These are phyloP conservation scores for Ips typographus DNA, from an alignment of 1,140 invertebrate species.

Conservation along the genomic window DNA sequence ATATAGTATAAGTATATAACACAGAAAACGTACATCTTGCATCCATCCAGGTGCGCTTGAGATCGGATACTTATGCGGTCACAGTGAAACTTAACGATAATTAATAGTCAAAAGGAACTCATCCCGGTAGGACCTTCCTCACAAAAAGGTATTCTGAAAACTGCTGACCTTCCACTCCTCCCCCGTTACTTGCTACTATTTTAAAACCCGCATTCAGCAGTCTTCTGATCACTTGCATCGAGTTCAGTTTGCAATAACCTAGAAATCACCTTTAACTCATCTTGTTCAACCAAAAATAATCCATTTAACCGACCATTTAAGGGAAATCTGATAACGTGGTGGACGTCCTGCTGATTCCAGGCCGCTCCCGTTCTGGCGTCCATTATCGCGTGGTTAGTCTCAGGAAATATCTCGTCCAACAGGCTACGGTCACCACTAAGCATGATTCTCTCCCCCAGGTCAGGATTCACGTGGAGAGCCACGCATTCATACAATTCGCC, in stretches of 20 bases:
- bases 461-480: slow-evolving; percentile 84
- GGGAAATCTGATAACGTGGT: slow-evolving; percentile 86
- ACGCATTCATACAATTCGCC: slow-evolving; percentile 74
- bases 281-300: neutral
- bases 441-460: slow-evolving; percentile 85
- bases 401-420: slow-evolving; percentile 83
- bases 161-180: slow-evolving; percentile 88
- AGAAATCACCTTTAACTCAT: neutral
- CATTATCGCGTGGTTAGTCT: slow-evolving; percentile 81
- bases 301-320: slow-evolving; percentile 60
- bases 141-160: slow-evolving; percentile 91
- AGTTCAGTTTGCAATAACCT: slow-evolving; percentile 88
- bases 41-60: too few species aligned
- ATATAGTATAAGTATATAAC: too few species aligned
- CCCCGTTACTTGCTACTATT: slow-evolving; percentile 81
- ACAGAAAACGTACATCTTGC: too few species aligned
- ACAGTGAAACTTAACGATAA: neutral
- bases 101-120: slow-evolving; percentile 29
- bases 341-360: slow-evolving; percentile 82
- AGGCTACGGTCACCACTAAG: slow-evolving; percentile 77
- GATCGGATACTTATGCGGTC: too few species aligned
- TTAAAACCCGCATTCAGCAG: slow-evolving; percentile 82
- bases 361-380: slow-evolving; percentile 77
- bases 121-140: slow-evolving; percentile 58
- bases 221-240: slow-evolving; percentile 84